Base-by-base conservation (phyloP, 2,888 invertebrate species). In the Halictus ligatus region DNA sequence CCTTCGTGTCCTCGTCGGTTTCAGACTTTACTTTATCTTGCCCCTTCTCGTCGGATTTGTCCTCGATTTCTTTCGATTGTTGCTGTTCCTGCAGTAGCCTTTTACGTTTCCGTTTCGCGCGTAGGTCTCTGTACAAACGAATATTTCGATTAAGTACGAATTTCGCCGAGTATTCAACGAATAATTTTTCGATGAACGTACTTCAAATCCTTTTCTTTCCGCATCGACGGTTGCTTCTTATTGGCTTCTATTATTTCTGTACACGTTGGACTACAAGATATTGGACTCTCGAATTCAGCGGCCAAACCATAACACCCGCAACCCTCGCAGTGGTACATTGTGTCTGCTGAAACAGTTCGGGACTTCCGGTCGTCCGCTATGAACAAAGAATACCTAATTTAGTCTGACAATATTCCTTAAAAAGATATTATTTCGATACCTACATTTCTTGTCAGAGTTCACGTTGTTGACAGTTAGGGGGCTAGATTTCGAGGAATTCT, bases 241-340 rank as follows among this genome's bases (percentile, higher is more conserved):
- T 92, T 93, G 43, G 93, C 92, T 84, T 95, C 95, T 84, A 95
- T 95, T 64, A 95, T 96, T 76, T 96, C 96, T 89, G 97, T 96
- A 94, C 98, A 98, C 1, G 96, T 96, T 76, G 96, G 96, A 93
- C 97, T 98, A 93, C 98, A 98, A 95, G 97, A 97, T 95, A 97
- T 97, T 12, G 97, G 97, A 85, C 97, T 98, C 82, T 98, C 97
- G 94, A 98, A 99, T 93, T 98, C 98, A 0, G 97, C 97, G 3
- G 97, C 97, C 94, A 98, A 96, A 18, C 98, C 98, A 94, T 98
- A 98, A 93, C 98, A 98, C 8, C 98, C 98, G 94, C 99, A 99
- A 71, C 97, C 97, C 85, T 97, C 96, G 93, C 99, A 99, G 78
- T 97, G 96, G 92, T 97, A 97, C 90, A 98, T 96, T 71, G 98